These are phyloP conservation scores for Monoplex corrugatus DNA, from an alignment of 2,888 invertebrate genomes.

Conservation along the genomic window DNA sequence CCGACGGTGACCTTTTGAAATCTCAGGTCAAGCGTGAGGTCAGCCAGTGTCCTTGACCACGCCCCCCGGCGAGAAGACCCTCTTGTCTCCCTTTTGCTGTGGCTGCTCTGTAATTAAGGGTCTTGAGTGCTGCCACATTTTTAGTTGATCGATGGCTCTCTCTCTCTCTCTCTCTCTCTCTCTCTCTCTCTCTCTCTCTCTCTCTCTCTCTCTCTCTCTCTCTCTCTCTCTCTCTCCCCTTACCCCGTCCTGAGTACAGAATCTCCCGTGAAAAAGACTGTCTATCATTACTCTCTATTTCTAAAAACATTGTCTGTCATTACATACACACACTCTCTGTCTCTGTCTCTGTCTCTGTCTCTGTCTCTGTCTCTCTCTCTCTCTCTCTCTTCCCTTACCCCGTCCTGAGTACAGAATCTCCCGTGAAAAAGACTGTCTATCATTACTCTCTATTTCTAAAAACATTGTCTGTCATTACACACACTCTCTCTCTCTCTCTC, in stretches of 20 bases:
- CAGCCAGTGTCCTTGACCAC: slow-evolving; percentile 26
- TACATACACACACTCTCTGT: no score
- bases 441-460: no score
- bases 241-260: no score
- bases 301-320: no score
- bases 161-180: neutral
- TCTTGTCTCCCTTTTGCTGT: neutral
- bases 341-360: no score
- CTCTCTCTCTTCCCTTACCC: no score
- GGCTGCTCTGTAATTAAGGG: slow-evolving; percentile 21
- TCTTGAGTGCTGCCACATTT: neutral
- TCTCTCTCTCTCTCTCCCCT: neutral
- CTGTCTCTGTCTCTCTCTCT: neutral
- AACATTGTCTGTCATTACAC: no score
- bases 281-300: no score
- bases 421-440: no score
- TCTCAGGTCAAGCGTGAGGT: slow-evolving; percentile 29
- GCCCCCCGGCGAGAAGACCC: slow-evolving; percentile 10
- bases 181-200: neutral
- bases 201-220: neutral
- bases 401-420: no score
- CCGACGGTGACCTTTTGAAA: slow-evolving; percentile 14
- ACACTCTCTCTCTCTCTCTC: no score
- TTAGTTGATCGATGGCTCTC: neutral
- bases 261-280: no score